Percentiles rank a stretch among this genome's conserved stretches.
Conservation (phyloP, 2,113 vertebrate genomes). For the Epinephelus cyanopodus region DNA sequence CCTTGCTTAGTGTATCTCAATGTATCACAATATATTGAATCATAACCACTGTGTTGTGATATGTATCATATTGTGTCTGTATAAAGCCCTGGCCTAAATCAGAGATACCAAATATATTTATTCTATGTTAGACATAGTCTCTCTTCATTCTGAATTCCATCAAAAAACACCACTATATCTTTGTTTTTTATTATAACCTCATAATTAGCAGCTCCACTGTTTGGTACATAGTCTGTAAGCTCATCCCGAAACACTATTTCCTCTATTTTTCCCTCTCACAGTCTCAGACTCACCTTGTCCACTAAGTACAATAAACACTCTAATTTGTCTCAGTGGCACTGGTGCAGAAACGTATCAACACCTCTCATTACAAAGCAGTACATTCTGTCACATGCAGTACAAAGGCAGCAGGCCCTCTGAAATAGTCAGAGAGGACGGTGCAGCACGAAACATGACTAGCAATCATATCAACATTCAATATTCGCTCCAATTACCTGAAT, state of each 20-base stretch:
- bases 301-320: slow-evolving; percentile 44
- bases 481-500: slow-evolving; percentile 33
- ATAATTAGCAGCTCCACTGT: slow-evolving; percentile 18
- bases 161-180: neutral
- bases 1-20: neutral
- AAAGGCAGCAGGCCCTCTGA: slow-evolving; percentile 14
- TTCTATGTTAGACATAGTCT: neutral
- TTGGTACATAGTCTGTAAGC: neutral
- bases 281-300: slow-evolving; percentile 34
- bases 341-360: slow-evolving; percentile 55
- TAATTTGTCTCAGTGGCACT: slow-evolving; percentile 50
- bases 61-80: neutral
- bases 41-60: neutral
- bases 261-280: neutral
- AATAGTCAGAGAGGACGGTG: slow-evolving; percentile 6
- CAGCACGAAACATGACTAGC: slow-evolving; percentile 1
- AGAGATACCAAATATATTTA: neutral
- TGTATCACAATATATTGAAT: neutral
- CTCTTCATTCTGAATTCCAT: neutral
- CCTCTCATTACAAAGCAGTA: slow-evolving; percentile 48
- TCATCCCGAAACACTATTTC: slow-evolving; percentile 6
- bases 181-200: neutral
- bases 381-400: slow-evolving; percentile 26
- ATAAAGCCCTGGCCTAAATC: neutral
- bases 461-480: slow-evolving; percentile 27